Base-by-base conservation (phyloP, 2,888 invertebrate species). In the Phlogophora meticulosa region DNA sequence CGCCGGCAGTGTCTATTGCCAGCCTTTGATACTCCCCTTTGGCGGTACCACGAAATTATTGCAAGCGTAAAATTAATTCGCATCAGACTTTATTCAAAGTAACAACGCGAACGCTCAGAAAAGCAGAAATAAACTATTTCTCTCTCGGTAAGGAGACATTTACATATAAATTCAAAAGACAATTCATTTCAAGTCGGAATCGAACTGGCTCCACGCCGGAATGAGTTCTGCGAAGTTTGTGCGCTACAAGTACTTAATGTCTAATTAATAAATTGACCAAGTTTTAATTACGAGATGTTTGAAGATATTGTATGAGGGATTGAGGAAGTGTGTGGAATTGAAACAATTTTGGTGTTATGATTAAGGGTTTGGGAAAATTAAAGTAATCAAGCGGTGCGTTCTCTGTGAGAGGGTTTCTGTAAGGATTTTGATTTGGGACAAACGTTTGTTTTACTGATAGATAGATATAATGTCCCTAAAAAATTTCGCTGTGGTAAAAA, bases 111-210 rank as follows among this genome's bases (percentile, higher is more conserved):
- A 69, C 61, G 71, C 80, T 76, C 65, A 76, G 80, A 86, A 76
- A 83, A 77, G 82, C 82, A 86, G 83, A 86, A 88, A 87, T 87
- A 88, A 90, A 87, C 85, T 87, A 85, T 81, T 57, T 78, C 78
- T 81, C 81, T 80, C 84, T 80, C 80, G 73, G 76, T 70, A 70
- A 65, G 55, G 48, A 62, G 75, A 64, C 82, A 92, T 91, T 92
- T 88, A 87, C 90, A 91, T 91, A 88, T 89, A 90, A 91, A 92
- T 91, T 88, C 86, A 83, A 84, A 85, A 88, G 89, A 87, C 87
- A 87, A 87, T 87, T 82, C 82, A 76, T 77, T 83, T 70, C 81
- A 66, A 75, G 72, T 62, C 78, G 84, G 87, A 89, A 89, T 90
- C 91, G 89, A 91, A 91, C 89, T 76, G 79, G 78, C 68, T 81